Conservation (phyloP, 2,113 vertebrate species). For the Esox niger region DNA sequence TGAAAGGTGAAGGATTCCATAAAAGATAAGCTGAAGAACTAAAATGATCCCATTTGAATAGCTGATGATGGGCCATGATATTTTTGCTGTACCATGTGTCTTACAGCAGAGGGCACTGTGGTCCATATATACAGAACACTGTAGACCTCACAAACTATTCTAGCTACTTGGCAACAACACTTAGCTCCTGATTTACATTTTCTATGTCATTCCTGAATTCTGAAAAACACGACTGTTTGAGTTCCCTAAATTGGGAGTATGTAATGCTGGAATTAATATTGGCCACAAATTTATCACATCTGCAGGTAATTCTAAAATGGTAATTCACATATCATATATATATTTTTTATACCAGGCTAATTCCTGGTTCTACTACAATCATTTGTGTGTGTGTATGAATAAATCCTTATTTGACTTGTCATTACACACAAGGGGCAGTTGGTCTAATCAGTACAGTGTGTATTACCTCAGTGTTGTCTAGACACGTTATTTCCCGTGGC, state of each 20-base stretch:
- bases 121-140: constrained; percentile 11
- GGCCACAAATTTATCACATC: too few species aligned
- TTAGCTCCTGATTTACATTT: background rate
- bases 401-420: too few species aligned
- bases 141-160: background rate
- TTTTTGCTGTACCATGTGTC: background rate
- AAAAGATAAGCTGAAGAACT: background rate
- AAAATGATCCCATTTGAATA: background rate
- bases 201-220: background rate
- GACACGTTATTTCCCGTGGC: constrained; percentile 91
- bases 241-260: background rate
- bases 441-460: background rate
- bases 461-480: constrained; percentile 96
- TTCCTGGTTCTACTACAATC: too few species aligned
- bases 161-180: too few species aligned
- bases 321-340: too few species aligned
- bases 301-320: too few species aligned
- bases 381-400: too few species aligned
- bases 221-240: background rate
- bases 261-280: background rate
- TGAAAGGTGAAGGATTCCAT: too few species aligned
- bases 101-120: constrained; percentile 58
- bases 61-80: background rate
- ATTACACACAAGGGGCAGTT: too few species aligned
- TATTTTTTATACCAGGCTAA: too few species aligned